phyloP scores from a whole-genome alignment of 2,888 invertebrate species.

The Pterostichus niger region DNA sequence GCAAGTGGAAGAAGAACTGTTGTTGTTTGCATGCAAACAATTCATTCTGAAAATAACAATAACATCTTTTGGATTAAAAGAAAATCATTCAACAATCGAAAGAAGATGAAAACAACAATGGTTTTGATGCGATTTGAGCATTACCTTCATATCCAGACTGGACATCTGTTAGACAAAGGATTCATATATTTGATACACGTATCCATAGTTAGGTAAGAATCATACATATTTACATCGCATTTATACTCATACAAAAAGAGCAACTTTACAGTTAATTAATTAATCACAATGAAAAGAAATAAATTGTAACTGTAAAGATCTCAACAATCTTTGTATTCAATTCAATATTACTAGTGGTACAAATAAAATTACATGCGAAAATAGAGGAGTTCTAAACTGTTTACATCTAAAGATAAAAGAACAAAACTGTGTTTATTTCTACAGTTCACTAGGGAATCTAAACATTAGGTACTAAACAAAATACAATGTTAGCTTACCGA shows the following conservation, averaged over 20 bases:
- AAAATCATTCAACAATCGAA: conserved; percentile 22
- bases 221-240: conserved; percentile 18
- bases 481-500: conserved; percentile 80
- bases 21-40: conserved; percentile 51
- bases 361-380: conserved; percentile 56
- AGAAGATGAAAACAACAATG: conserved; percentile 39
- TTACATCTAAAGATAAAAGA: conserved; percentile 23
- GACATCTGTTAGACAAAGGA: conserved; percentile 75
- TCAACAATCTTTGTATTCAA: conserved; percentile 19
- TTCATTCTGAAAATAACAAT: conserved; percentile 60
- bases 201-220: conserved; percentile 57
- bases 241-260: neutral
- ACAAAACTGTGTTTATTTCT: conserved; percentile 28
- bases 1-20: neutral
- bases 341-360: conserved; percentile 52
- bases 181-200: conserved; percentile 56
- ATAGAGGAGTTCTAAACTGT: conserved; percentile 9
- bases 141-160: conserved; percentile 78
- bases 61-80: conserved; percentile 28
- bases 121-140: conserved; percentile 64
- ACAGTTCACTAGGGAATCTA: conserved; percentile 13
- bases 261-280: neutral
- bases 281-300: neutral
- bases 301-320: conserved; percentile 13
- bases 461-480: neutral